phyloP scores from a whole-genome alignment of 1,140 invertebrate genomes.

The Macrobrachium nipponense region DNA sequence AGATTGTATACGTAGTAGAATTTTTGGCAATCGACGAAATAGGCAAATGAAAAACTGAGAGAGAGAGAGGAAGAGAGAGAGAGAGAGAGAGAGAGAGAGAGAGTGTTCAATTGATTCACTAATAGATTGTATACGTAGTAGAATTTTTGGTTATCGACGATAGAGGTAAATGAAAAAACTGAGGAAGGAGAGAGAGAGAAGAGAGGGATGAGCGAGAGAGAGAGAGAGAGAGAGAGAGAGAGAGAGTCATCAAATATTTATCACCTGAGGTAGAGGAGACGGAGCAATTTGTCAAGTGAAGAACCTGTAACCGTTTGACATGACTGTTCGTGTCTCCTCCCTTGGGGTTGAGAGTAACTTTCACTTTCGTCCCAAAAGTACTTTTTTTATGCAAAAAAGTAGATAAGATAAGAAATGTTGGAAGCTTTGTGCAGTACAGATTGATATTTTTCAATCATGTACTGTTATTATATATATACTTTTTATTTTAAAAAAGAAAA shows the following conservation, averaged over 20 bases:
- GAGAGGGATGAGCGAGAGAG: neutral
- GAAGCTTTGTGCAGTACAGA: too few relatives aligned
- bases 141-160: neutral
- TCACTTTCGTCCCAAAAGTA: too few relatives aligned
- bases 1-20: neutral
- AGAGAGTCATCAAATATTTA: neutral
- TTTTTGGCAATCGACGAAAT: neutral
- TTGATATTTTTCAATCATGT: too few relatives aligned
- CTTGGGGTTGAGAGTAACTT: too few relatives aligned
- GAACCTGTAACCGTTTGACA: too few relatives aligned
- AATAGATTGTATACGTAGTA: neutral
- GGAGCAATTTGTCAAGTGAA: too few relatives aligned
- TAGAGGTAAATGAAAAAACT: neutral
- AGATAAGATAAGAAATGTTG: too few relatives aligned
- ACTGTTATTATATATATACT: neutral
- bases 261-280: too few relatives aligned
- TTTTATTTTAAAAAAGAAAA: too few relatives aligned
- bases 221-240: neutral
- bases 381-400: too few relatives aligned
- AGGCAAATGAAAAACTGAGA: neutral
- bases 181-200: neutral
- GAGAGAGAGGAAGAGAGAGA: constrained; percentile 3
- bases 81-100: constrained; percentile 12
- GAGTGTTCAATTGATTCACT: constrained; percentile 4
- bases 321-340: too few relatives aligned